These are phyloP conservation scores for Pseudopipra pipra DNA, from an alignment of 2,113 vertebrate genomes.

Conservation along the genomic window DNA sequence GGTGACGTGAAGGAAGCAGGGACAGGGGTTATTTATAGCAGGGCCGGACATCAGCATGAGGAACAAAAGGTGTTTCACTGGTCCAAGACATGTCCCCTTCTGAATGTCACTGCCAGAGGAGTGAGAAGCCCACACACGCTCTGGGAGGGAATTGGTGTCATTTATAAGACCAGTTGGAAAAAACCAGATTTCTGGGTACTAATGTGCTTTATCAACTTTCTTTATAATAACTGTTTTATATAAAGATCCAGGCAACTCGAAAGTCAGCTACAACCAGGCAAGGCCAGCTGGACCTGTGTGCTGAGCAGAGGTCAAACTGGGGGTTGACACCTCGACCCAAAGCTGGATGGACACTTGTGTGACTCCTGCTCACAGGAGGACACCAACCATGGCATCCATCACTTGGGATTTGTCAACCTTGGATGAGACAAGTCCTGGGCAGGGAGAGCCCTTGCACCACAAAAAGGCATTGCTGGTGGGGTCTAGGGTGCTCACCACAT, in stretches of 20 bases:
- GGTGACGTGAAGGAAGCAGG: background rate
- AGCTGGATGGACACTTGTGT: background rate
- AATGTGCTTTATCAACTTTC: background rate
- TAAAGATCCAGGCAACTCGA: background rate
- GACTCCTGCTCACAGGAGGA: background rate
- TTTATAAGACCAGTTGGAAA: background rate
- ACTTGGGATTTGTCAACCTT: background rate
- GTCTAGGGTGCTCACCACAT: background rate
- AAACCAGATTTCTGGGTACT: background rate
- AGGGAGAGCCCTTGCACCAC: accelerated
- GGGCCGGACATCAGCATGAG: background rate
- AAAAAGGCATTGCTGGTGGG: background rate
- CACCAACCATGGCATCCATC: background rate
- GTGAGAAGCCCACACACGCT: accelerated
- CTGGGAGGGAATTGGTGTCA: accelerated
- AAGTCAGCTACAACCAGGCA: background rate
- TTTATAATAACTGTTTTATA: background rate
- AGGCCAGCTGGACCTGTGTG: background rate
- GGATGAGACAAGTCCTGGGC: background rate
- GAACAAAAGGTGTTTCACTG: background rate
- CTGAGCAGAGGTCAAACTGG: accelerated
- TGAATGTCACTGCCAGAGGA: background rate
- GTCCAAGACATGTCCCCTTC: background rate
- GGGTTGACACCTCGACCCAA: accelerated
- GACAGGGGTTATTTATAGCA: background rate